phyloP scores from a whole-genome alignment of 2,797 vertebrate genomes.

The Thunnus albacares region DNA sequence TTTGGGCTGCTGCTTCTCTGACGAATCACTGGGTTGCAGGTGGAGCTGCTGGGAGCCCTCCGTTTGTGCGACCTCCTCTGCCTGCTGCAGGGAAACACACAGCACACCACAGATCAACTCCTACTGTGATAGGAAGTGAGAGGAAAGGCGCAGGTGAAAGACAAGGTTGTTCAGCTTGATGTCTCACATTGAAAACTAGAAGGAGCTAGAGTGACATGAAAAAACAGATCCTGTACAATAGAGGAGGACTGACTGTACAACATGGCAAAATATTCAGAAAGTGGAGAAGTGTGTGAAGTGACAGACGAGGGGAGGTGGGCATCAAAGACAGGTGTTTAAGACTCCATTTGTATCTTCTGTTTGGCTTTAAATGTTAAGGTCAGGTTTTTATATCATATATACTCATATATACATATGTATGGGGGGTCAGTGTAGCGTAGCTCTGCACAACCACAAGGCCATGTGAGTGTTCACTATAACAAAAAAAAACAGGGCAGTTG shows the following conservation, averaged over 20 bases:
- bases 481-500: no score
- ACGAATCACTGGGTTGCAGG: constrained; percentile 87
- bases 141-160: neutral
- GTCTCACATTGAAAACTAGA: neutral
- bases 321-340: constrained; percentile 6
- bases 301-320: neutral
- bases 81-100: constrained; percentile 83
- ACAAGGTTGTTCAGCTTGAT: neutral
- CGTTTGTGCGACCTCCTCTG: constrained; percentile 92
- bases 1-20: constrained; percentile 95
- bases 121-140: neutral
- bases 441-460: no score
- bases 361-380: constrained; percentile 1
- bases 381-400: neutral
- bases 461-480: no score
- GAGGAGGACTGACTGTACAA: constrained; percentile 5
- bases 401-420: no score
- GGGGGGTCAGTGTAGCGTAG: no score
- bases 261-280: neutral
- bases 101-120: constrained; percentile 45
- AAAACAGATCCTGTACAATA: neutral
- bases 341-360: neutral
- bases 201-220: neutral
- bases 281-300: neutral
- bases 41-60: constrained; percentile 90